These are phyloP conservation scores for Tenodera sinensis DNA, from an alignment of 2,888 invertebrate genomes.

Conservation along the genomic window DNA sequence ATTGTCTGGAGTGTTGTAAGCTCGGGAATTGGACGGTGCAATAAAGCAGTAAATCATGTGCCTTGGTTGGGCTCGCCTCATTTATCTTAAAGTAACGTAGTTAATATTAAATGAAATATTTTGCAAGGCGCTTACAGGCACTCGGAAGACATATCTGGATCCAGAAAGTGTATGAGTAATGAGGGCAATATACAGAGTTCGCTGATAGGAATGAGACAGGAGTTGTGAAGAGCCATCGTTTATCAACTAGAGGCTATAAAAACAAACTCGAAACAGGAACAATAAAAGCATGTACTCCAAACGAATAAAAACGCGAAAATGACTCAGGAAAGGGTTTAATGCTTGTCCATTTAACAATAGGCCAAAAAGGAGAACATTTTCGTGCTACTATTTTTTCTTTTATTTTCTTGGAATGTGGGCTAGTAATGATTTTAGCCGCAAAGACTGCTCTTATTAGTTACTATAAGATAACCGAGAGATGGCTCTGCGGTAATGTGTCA, in stretches of 20 bases:
- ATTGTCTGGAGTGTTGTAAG: not conserved
- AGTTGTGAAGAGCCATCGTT: not conserved
- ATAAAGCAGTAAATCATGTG: not conserved
- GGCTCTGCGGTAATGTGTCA: too few species aligned
- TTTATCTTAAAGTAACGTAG: not conserved
- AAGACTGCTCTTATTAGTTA: too few species aligned
- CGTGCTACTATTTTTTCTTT: too few species aligned
- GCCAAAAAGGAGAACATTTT: too few species aligned
- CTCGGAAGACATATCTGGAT: not conserved
- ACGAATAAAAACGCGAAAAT: not conserved
- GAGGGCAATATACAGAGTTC: not conserved
- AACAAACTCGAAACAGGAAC: not conserved
- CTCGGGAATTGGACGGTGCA: not conserved
- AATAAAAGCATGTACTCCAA: not conserved
- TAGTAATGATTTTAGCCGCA: too few species aligned
- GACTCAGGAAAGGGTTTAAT: not conserved
- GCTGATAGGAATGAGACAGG: not conserved
- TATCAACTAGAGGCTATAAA: not conserved
- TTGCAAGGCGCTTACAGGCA: not conserved
- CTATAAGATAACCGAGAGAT: too few species aligned
- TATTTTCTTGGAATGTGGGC: too few species aligned
- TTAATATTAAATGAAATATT: not conserved
- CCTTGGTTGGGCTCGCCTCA: not conserved
- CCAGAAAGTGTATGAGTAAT: not conserved
- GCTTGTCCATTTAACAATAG: too few species aligned